Evolutionary conservation across 2,113 vertebrate species (phyloP), one percentile per base, ranked within the genome.

Genomic region (Hemicordylus capensis): DNA sequence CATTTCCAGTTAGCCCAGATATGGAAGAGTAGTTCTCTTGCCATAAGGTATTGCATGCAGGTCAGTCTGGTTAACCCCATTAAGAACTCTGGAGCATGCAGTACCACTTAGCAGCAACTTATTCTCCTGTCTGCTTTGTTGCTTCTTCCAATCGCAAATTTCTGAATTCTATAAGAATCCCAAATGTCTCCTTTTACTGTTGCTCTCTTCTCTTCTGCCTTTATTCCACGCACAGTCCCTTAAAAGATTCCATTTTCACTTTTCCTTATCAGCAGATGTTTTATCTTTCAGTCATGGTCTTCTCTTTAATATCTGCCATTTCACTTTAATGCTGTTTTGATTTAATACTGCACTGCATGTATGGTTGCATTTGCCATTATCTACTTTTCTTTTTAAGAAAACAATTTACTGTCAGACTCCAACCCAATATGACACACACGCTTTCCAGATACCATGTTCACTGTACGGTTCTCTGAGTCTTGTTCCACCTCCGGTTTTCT

Each of bases 281-380:
- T 79, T 56, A 63, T 70, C 59, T 51, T 61, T 88, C 88, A 73
- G 70, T 88, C 76, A 85, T 28, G 44, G 78, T 34, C 85, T 89
- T 85, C 26, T 64, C 15, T 84, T 80, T 77, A 85, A n/a, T 78
- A 77, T 72, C 19, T 80, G 12, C 39, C 31, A 63, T 88, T 87
- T 89, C 81, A 56, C 76, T 78, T 84, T 46, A 8, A 75, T 85
- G 54, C 76, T 82, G 31, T 72, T 82, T 83, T 88, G 83, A 81
- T 84, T 39, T 19, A 51, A 70, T 86, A 72, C 31, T 31, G 15
- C n/a, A 6, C 22, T 37, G 73, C 42, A n/a, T 72, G 15, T 34
- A 39, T 37, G 19, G 69, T 31, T 59, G 37, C 73, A 54, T 86
- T 90, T 90, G 34, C 42, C 76, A 84, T 79, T n/a, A 83, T 28